Percentiles rank a stretch among this genome's conserved stretches.
phyloP scores from a whole-genome alignment of 2,113 vertebrate genomes.

The Pelvicachromis taeniatus region DNA sequence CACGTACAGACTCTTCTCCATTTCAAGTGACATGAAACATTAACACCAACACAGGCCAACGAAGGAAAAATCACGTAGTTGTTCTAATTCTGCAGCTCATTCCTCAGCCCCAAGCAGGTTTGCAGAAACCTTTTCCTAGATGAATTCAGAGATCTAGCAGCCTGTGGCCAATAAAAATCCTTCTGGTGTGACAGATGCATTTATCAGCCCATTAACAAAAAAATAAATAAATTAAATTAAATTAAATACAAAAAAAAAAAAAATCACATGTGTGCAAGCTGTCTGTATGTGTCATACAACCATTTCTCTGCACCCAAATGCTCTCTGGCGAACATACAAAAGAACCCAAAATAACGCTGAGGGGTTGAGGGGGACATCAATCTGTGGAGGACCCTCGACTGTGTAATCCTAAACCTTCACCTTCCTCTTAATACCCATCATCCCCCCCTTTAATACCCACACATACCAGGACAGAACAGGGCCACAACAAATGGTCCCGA shows the following conservation, averaged over 20 bases:
- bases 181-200: slow-evolving; percentile 26
- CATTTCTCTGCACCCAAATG: slow-evolving; percentile 46
- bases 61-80: neutral
- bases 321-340: slow-evolving; percentile 73
- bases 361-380: slow-evolving; percentile 72
- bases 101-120: neutral
- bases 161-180: slow-evolving; percentile 15
- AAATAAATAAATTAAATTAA: neutral
- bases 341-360: slow-evolving; percentile 73
- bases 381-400: slow-evolving; percentile 60
- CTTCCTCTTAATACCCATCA: slow-evolving; percentile 71
- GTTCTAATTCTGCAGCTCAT: neutral
- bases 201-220: slow-evolving; percentile 22
- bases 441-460: slow-evolving; percentile 62
- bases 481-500: slow-evolving; percentile 77
- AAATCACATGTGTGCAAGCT: neutral
- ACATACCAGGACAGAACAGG: slow-evolving; percentile 70
- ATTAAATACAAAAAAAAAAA: neutral
- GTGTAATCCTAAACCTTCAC: slow-evolving; percentile 76
- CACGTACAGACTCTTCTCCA: neutral
- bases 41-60: neutral
- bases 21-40: neutral
- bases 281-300: slow-evolving; percentile 4
- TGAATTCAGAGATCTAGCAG: neutral
- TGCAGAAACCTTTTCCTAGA: neutral